Evolutionary conservation across 2,888 invertebrate species (phyloP), one percentile per base, ranked within the genome.

Genomic region (Lamellibrachia satsuma): DNA sequence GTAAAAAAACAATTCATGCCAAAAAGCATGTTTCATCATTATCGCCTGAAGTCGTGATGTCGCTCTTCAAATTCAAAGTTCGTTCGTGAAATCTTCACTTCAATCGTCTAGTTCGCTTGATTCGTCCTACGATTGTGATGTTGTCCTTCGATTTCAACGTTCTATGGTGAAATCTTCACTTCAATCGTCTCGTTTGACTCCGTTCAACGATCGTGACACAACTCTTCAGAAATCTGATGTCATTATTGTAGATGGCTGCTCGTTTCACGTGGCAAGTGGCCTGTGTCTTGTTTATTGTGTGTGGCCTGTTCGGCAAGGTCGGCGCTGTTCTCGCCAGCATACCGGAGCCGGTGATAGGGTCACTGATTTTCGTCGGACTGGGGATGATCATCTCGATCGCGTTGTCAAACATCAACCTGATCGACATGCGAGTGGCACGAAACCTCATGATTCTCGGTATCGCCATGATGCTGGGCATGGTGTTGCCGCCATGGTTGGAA

Each of bases 251-350:
- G 93, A 91, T 93, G 22, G 93, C 91, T 52, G 92, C 93, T n/a
- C 57, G 93, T 7, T 52, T 92, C 22, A 92, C 93, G 1, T 92
- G 92, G 39, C 93, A 93, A 90, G 90, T 93, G n/a, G 75, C 60
- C 9, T 92, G 93, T 7, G 75, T 94, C 27, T 91, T 93, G 1
- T 91, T 93, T 27, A 92, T 94, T 6, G 1, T 92, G 7, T 92
- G 92, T 90, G 94, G 93, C 3, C 90, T 93, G 9, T 90, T 94
- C 39, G 94, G 94, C 9, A 94, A 94, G 90, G 51, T 94, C 39
- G 93, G 94, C 1, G 94, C 94, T n/a, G n/a, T 93, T 39, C 92
- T 94, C n/a, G 93, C 93, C 11, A 93, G 92, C 22, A 93, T 94
- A 52, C 94, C 94, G 3, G 75, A 90, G 7, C 94, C 94, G 3